Conservation (phyloP, 2,888 invertebrate genomes). For the Stenchaetothrips biformis region DNA sequence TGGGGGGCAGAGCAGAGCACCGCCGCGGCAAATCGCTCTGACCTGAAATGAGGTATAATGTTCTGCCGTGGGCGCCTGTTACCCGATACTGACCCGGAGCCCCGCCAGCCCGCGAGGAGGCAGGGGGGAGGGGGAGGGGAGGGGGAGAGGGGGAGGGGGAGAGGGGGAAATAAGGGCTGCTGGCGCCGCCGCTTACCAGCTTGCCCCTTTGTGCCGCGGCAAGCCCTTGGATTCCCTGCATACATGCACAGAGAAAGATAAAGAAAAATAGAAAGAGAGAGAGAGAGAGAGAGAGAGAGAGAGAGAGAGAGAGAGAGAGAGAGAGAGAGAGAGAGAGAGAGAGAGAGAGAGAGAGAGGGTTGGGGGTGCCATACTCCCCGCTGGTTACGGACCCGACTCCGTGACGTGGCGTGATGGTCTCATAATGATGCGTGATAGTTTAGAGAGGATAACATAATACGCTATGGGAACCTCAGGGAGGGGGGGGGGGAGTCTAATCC, state of each 20-base stretch:
- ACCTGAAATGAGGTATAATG: slow-evolving; percentile 22
- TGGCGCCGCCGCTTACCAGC: too few species aligned
- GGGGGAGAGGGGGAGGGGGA: neutral
- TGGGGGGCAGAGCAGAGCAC: too few species aligned
- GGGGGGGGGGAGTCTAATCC: neutral
- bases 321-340: neutral
- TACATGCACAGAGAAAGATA: too few species aligned
- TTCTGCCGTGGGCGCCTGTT: neutral
- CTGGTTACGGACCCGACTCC: neutral
- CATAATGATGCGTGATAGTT: neutral
- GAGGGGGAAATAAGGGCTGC: neutral
- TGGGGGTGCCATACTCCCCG: neutral
- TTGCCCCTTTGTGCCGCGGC: too few species aligned
- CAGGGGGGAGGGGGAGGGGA: neutral
- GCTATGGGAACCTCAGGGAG: neutral
- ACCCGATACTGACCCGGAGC: neutral
- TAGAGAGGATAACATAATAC: neutral
- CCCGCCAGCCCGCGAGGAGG: neutral
- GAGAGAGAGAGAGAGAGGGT: neutral
- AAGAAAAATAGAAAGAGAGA: too few species aligned
- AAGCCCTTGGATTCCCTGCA: too few species aligned
- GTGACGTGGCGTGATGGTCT: neutral
- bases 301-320: neutral
- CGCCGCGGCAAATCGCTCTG: slow-evolving; percentile 1
- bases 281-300: neutral